Evolutionary conservation across 2,888 invertebrate genomes (phyloP), one percentile per base, ranked within the genome.

Genomic region (Mylabris sibirica): DNA sequence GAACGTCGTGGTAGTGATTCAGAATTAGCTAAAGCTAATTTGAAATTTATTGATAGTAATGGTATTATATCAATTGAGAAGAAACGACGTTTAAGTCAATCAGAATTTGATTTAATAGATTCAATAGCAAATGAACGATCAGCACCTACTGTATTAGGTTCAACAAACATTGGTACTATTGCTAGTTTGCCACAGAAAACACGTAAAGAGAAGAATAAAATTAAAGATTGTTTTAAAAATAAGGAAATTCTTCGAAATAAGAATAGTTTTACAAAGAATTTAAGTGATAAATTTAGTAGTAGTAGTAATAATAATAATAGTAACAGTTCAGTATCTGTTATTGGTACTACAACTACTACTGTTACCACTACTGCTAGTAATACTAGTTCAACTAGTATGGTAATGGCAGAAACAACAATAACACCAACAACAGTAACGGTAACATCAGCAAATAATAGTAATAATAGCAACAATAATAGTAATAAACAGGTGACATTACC

Each of bases 161-260:
- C 91, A n/a, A 91, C 91, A 63, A 91, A 91, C 84, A 88, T 89
- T 74, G 91, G 91, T 71, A 91, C 91, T 41, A 87, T 91, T 64
- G 85, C 87, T 49, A 84, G 87, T 64, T 84, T 87, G 70, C 81
- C 84, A 6, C 83, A 82, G 65, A 84, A 84, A 73, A 74, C 78
- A n/a, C 70, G 82, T 44, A 84, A 84, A 70, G 83, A 83, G 34
- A 84, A 84, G 71, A 72, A 66, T 59, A 70, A 72, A 65, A 11
- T 72, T 17, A 84, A 84, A 75, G 85, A 85, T 53, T 77, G 76
- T 66, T 83, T 82, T 64, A 85, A 85, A 75, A 79, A 73, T 60
- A 83, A 84, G 73, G 84, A 84, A 63, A 70, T 82, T 62, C 80
- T 79, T 65, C 87, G 88, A 75, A 87, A 87, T 83, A 88, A 87